Evolutionary conservation across 2,797 vertebrate species (phyloP), one percentile per base, ranked within the genome.

Genomic region (Tenualosa thibaudeaui): DNA sequence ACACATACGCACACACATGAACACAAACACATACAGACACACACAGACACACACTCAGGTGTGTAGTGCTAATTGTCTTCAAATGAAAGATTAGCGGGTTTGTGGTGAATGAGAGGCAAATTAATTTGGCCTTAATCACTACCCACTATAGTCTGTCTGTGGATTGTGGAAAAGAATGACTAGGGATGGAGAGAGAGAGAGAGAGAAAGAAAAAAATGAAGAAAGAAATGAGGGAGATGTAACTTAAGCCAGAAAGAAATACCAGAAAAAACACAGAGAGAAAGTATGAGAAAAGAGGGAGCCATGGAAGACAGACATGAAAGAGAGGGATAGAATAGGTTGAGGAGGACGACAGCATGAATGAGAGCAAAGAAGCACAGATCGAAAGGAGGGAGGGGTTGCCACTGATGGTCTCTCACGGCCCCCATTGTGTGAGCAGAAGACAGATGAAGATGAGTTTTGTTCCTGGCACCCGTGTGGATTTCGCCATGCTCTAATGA

Each of bases 401-500:
- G n/a, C 75, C 37, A 26, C 51, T 54, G 58, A 40, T 49, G 37
- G 24, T 46, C 84, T 78, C 31, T 68, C 60, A 26, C 12, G 12
- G 12, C 81, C 40, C 50, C 84, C 56, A 68, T 68, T 54, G 82
- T 54, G 5, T 81, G 51, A 78, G 56, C 37, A 81, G 83, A 82
- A 82, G 84, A 86, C 83, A 85, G n/a, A 86, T 81, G 56, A 85
- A 86, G 81, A 84, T 24, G 24, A 53, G 49, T 84, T 83, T 68
- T 82, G 37, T 82, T 87, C 78, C 40, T 84, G 62, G 83, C 81
- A 51, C 82, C 49, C 56, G 81, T 83, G 78, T 46, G 81, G 51
- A 75, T 89, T 87, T 88, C 53, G 43, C 85, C 2, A 84, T 54
- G 5, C 84, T 60, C 84, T 83, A 89, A 86, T 90, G 88, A 84